Base-by-base conservation (phyloP, 2,888 invertebrate genomes). In the Caenorhabditis sp. region DNA sequence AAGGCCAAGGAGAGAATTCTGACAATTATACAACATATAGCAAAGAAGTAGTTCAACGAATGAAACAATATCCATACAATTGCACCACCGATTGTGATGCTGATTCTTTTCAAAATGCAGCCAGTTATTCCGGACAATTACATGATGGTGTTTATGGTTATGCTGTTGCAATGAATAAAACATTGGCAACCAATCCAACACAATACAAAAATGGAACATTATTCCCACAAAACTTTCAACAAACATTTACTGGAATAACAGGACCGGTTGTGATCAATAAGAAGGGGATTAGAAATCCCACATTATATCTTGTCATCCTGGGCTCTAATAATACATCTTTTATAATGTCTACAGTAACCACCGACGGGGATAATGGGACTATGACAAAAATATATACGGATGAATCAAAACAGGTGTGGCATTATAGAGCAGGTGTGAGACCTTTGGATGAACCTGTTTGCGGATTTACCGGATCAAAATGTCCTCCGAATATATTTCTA, bases 121-220 rank as follows among this genome's bases (percentile, higher is more conserved):
- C 68, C 23, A 55, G 62, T 6, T 81, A 81, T 50, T 69, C 80
- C 0, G 76, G 76, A 19, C 78, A 80, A 62, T 63, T 81, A 26
- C 77, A 78, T 54, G 81, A 81, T 23, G 62, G 80, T 12, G 73
- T 80, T 0, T 80, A 80, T 58, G 50, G 74, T 27, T 81, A 78
- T 57, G 81, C 70, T 10, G n/a, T 69, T 26, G 69, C 78, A 6
- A 70, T 81, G 62, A 73, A 71, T 49, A 59, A 55, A 64, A 66
- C 69, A 2, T 54, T 81, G 50, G 58, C 54, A 27, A 51, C 63
- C 12, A 61, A 65, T 37, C 77, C 77, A 14, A 17, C 10, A 24
- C 65, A 70, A 49, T 70, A 70, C 26, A 65, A 37, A 54, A 70
- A 70, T 43, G 69, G 69, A 53, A 65, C 69, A n/a, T 51, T 37